Conservation (phyloP, 2,797 vertebrate genomes). For the Phrynocephalus vlangalii region DNA sequence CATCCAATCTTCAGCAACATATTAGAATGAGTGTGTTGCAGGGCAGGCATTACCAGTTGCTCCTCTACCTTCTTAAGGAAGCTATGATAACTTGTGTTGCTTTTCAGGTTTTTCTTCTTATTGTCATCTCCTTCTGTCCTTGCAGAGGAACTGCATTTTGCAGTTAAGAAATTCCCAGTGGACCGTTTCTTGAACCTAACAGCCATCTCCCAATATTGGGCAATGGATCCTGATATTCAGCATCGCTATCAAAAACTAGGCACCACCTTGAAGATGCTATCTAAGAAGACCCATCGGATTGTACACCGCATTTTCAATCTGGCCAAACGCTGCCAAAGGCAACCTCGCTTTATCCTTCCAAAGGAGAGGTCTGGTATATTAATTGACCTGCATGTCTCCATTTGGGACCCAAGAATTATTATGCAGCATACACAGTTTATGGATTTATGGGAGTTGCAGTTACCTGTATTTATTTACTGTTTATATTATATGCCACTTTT, state of each 20-base stretch:
- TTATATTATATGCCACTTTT: no score
- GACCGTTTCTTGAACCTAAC: conserved; percentile 93
- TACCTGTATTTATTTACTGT: no score
- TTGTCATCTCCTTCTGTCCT: accelerated
- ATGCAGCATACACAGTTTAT: no score
- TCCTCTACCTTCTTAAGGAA: neutral
- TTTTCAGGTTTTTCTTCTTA: accelerated
- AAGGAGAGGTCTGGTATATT: conserved; percentile 87
- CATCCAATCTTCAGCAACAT: no score
- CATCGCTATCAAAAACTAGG: conserved; percentile 91
- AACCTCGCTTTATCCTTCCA: conserved; percentile 90
- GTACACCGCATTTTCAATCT: conserved; percentile 93
- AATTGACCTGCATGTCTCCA: neutral
- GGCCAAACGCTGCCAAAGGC: conserved; percentile 93
- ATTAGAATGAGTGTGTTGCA: neutral
- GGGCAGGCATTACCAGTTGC: neutral
- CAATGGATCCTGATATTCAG: conserved; percentile 86
- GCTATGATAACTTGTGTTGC: neutral
- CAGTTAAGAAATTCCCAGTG: conserved; percentile 89
- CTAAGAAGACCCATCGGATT: conserved; percentile 89
- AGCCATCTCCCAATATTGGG: conserved; percentile 90
- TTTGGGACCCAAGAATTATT: neutral
- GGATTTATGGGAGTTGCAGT: neutral
- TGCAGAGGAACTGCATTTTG: conserved; percentile 92
- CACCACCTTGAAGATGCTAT: conserved; percentile 83